Conservation (phyloP, 2,113 vertebrate genomes). For the Lampris megalopsis region DNA sequence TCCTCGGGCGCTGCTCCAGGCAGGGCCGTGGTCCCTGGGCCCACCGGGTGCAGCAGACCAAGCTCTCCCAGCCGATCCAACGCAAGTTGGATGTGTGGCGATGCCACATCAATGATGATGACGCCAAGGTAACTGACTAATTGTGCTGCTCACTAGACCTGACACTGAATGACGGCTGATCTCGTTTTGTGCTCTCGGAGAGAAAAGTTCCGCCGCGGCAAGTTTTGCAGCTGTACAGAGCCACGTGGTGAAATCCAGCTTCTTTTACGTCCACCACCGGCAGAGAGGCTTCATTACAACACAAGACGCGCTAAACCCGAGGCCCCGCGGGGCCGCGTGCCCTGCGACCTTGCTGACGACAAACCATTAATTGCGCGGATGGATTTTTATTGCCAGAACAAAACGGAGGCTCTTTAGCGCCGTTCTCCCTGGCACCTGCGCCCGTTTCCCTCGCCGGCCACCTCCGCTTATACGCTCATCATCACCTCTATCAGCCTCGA, state of each 20-base stretch:
- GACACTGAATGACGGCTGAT: slow-evolving; percentile 38
- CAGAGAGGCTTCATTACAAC: slow-evolving; percentile 60
- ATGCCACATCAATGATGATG: slow-evolving; percentile 45
- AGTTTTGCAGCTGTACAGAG: slow-evolving; percentile 48
- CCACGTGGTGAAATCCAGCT: slow-evolving; percentile 39
- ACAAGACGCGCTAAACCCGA: slow-evolving; percentile 65
- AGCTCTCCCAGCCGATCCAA: too few species aligned
- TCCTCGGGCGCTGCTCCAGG: too few species aligned
- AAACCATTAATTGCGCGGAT: slow-evolving; percentile 76
- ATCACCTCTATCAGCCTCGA: slow-evolving; percentile 82
- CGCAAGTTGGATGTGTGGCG: too few species aligned
- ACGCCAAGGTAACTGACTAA: slow-evolving; percentile 60
- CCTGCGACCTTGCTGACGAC: slow-evolving; percentile 73
- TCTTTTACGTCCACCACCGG: slow-evolving; percentile 43
- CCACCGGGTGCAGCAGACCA: too few species aligned
- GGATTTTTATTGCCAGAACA: slow-evolving; percentile 70
- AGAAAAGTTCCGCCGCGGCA: not conserved
- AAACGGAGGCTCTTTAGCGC: slow-evolving; percentile 42
- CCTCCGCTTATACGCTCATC: slow-evolving; percentile 75
- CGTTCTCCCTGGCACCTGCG: slow-evolving; percentile 73
- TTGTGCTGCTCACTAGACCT: slow-evolving; percentile 63
- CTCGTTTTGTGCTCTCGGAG: slow-evolving; percentile 32
- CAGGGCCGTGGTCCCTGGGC: too few species aligned
- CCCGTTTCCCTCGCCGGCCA: slow-evolving; percentile 52
- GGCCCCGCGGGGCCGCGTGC: slow-evolving; percentile 13